These are phyloP conservation scores for Serranus cabrilla DNA, from an alignment of 2,797 vertebrate genomes.

Conservation along the genomic window DNA sequence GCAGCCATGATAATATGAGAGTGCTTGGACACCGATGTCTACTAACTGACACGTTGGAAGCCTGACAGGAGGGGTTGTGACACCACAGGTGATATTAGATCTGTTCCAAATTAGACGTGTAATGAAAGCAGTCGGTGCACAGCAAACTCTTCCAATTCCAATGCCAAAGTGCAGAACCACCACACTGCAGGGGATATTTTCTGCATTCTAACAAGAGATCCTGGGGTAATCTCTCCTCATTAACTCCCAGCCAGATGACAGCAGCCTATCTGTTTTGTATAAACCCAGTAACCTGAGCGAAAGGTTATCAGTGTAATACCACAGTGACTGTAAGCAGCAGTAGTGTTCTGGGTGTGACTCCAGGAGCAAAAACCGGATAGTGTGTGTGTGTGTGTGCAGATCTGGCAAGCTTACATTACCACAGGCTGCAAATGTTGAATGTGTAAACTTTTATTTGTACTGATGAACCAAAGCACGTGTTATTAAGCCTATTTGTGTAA, in stretches of 20 bases:
- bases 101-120: constrained; percentile 14
- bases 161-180: neutral
- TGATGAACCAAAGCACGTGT: constrained; percentile 1
- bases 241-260: constrained; percentile 19
- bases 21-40: neutral
- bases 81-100: constrained; percentile 19
- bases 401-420: constrained; percentile 44
- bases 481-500: constrained; percentile 4
- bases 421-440: constrained; percentile 34
- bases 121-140: constrained; percentile 9
- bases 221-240: constrained; percentile 26
- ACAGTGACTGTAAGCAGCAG: constrained; percentile 38
- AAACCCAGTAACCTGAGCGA: constrained; percentile 24
- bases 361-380: constrained; percentile 20
- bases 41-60: constrained; percentile 2
- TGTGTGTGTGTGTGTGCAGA: constrained; percentile 5
- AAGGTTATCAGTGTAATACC: constrained; percentile 54
- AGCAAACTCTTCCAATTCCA: constrained; percentile 5
- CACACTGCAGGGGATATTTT: neutral
- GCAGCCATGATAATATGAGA: constrained; percentile 39
- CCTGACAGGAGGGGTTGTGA: neutral
- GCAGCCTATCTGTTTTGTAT: constrained; percentile 24
- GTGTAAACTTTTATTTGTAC: constrained; percentile 14
- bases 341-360: constrained; percentile 55
- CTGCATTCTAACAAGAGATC: constrained; percentile 17